Evolutionary conservation across 1,140 invertebrate species (phyloP).

Genomic region (Cecropterus lyciades): DNA sequence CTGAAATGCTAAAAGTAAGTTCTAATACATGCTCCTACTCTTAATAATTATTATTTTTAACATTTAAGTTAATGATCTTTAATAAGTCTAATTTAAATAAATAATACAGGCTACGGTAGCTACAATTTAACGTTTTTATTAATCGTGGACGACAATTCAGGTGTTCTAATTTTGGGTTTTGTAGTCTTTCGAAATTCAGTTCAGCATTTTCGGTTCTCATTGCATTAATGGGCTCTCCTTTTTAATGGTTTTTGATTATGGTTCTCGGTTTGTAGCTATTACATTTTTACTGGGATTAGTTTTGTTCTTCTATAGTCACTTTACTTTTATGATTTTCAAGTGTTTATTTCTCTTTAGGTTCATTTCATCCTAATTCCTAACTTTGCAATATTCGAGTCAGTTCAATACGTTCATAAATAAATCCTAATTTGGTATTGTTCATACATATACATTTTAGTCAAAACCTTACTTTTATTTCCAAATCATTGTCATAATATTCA

Average conservation of each 20-base stretch:
- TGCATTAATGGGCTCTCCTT: background rate
- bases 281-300: background rate
- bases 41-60: too few species aligned
- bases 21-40: too few species aligned
- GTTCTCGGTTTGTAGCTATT: background rate
- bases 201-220: background rate
- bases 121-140: background rate
- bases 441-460: background rate
- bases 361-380: too few species aligned
- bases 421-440: background rate
- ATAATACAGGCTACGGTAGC: too few species aligned
- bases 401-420: background rate
- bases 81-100: too few species aligned
- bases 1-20: too few species aligned
- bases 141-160: slow-evolving; percentile 12
- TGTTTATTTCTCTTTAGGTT: too few species aligned
- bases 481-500: background rate
- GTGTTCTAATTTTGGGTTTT: background rate
- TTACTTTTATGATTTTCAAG: too few species aligned
- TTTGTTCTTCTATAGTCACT: background rate
- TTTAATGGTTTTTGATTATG: background rate
- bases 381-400: background rate
- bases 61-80: too few species aligned
- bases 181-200: background rate
- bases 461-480: background rate